phyloP scores from a whole-genome alignment of 2,888 invertebrate species.

The Craniophora ligustri region DNA sequence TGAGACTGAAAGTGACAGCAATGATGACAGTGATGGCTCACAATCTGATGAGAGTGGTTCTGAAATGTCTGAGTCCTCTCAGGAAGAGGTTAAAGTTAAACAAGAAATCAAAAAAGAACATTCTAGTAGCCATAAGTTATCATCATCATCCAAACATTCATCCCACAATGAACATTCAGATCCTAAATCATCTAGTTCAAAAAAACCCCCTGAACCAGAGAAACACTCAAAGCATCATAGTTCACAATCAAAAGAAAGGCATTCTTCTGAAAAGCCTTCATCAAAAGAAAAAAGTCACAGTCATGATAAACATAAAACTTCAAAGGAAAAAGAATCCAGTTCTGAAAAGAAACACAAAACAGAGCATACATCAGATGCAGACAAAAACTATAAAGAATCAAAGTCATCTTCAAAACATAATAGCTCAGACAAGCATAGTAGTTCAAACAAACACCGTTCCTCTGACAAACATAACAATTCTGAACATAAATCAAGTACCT shows the following conservation, averaged over 20 bases:
- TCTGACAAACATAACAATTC: slow-evolving; percentile 57
- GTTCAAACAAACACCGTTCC: slow-evolving; percentile 60
- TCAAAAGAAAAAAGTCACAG: slow-evolving; percentile 68
- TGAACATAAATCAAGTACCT: slow-evolving; percentile 60
- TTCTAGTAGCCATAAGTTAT: slow-evolving; percentile 62
- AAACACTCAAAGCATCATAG: slow-evolving; percentile 62
- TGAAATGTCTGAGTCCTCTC: slow-evolving; percentile 71
- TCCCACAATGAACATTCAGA: slow-evolving; percentile 60
- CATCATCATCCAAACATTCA: slow-evolving; percentile 63
- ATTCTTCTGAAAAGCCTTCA: slow-evolving; percentile 63
- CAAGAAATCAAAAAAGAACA: slow-evolving; percentile 71
- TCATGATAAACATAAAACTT: slow-evolving; percentile 69
- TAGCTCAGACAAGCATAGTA: slow-evolving; percentile 57
- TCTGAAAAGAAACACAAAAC: slow-evolving; percentile 69
- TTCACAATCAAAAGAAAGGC: slow-evolving; percentile 64
- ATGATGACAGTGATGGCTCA: slow-evolving; percentile 56
- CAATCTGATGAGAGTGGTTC: slow-evolving; percentile 60
- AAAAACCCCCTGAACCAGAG: slow-evolving; percentile 56
- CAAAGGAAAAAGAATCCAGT: slow-evolving; percentile 64
- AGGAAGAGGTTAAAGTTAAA: slow-evolving; percentile 68
- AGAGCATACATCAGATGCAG: slow-evolving; percentile 64
- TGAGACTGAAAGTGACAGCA: slow-evolving; percentile 61
- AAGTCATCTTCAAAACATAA: slow-evolving; percentile 54
- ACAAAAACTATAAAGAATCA: slow-evolving; percentile 64
- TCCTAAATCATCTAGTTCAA: slow-evolving; percentile 65